A percentile compares a stretch with the other conserved stretches of the same genome.
Conservation (phyloP, 2,113 vertebrate species). For the Orycteropus afer region DNA sequence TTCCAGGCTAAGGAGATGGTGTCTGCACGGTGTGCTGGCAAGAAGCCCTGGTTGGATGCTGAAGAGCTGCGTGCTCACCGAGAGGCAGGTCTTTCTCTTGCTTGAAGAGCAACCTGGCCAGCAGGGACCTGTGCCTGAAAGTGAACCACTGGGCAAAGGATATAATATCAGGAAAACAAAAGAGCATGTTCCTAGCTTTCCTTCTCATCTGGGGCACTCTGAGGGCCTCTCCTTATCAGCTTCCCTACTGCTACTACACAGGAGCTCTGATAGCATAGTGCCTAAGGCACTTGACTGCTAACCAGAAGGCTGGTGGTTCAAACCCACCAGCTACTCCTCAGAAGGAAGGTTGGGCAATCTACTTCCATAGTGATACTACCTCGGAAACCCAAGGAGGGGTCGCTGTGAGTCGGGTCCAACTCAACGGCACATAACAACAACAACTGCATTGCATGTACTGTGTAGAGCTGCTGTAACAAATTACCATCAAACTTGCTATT, state of each 20-base stretch:
- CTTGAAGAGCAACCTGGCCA: not conserved
- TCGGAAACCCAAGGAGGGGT: no score
- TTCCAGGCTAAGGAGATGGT: not conserved
- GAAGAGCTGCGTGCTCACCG: not conserved
- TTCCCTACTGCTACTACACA: no score
- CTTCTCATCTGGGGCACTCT: not conserved
- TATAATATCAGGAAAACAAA: not conserved
- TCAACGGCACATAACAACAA: no score
- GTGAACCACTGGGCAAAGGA: not conserved
- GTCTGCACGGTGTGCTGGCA: not conserved
- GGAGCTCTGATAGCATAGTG: no score
- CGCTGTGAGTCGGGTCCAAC: no score
- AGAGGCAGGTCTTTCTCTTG: not conserved
- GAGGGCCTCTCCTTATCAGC: not conserved
- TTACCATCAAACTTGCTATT: not conserved
- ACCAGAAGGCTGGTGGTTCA: no score
- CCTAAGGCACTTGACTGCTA: no score
- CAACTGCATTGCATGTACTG: no score
- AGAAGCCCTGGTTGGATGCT: not conserved
- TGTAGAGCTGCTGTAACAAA: not conserved
- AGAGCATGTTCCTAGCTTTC: no score
- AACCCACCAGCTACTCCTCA: no score
- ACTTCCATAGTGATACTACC: no score
- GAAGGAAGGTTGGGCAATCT: no score
- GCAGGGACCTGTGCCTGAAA: not conserved